Base-by-base conservation (phyloP, 2,113 vertebrate species). In the Aix galericulata region DNA sequence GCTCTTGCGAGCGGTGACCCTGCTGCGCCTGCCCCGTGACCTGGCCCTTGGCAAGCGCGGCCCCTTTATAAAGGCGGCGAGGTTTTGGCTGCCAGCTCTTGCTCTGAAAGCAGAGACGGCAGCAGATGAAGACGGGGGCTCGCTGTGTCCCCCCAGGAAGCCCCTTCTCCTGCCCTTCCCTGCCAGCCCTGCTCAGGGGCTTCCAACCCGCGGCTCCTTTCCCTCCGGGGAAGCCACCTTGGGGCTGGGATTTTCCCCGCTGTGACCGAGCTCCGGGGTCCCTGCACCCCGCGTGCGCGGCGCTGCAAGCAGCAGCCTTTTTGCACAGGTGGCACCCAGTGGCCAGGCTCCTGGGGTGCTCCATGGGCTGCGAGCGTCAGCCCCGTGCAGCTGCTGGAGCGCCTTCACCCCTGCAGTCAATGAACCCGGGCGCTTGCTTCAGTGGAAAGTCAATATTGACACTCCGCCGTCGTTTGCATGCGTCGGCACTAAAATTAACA, bases 391-490 rank as follows among this genome's bases (percentile, higher is more conserved):
- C 25, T 1, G 32, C 25, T 1, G 32, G 22, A 59, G 64, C 18
- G 1, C 76, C 77, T 27, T 1, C n/a, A 16, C 1, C 2, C 60
- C 68, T 59, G 59, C 86, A 75, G 83, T 40, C 69, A 38, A 3
- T 55, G 92, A 93, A 44, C 82, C 31, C 26, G 59, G 44, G 36
- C 4, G 6, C 40, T 59, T 58, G 32, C 76, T 91, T 48, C 32
- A 53, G 80, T 71, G 38, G 15, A 91, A 89, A 88, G 92, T 93
- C 94, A 94, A 81, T 96, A 93, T 93, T 92, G 91, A 84, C 53
- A 50, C 46, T 82, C 27, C 0, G 17, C 25, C 82, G 22, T 56
- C 2, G 1, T 58, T 38, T 22, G 88, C 44, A 6, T 25, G 17
- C 26, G 16, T 40, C 3, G 22, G 34, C 77, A 48, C 77, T 78